phyloP scores from a whole-genome alignment of 2,888 invertebrate species.

The Eueremaeus valkanovi region DNA sequence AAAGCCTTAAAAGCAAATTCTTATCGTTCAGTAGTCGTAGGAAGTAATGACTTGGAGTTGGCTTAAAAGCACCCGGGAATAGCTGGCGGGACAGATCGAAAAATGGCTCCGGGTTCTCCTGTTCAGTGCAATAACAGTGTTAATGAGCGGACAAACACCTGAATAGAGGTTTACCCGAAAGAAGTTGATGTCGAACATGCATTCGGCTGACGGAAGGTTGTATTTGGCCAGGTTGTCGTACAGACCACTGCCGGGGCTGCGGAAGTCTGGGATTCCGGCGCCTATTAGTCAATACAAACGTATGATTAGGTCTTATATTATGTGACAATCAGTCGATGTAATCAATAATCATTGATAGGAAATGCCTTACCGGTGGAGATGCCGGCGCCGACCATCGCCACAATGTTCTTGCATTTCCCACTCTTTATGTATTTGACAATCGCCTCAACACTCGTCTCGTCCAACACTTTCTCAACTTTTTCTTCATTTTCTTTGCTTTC shows the following conservation, averaged over 20 bases:
- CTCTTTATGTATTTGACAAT: constrained; percentile 72
- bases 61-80: constrained; percentile 74
- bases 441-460: constrained; percentile 1
- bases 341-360: constrained; percentile 45
- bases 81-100: constrained; percentile 84
- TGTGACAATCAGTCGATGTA: constrained; percentile 13
- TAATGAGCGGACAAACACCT: too few species aligned
- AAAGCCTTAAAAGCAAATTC: constrained; percentile 59
- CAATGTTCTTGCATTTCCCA: constrained; percentile 72
- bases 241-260: constrained; percentile 81
- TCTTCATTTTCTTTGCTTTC: background rate
- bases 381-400: constrained; percentile 93
- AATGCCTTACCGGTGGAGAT: constrained; percentile 80
- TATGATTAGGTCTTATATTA: background rate
- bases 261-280: constrained; percentile 93
- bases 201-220: constrained; percentile 82
- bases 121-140: too few species aligned
- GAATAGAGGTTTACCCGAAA: constrained; percentile 60
- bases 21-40: constrained; percentile 78
- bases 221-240: constrained; percentile 88
- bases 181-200: constrained; percentile 84
- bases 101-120: constrained; percentile 84
- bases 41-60: constrained; percentile 87
- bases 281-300: constrained; percentile 58
- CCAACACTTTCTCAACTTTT: background rate